Percentiles rank a stretch among this genome's conserved stretches.
phyloP scores from a whole-genome alignment of 2,797 vertebrate genomes.

The Sebastes variabilis region DNA sequence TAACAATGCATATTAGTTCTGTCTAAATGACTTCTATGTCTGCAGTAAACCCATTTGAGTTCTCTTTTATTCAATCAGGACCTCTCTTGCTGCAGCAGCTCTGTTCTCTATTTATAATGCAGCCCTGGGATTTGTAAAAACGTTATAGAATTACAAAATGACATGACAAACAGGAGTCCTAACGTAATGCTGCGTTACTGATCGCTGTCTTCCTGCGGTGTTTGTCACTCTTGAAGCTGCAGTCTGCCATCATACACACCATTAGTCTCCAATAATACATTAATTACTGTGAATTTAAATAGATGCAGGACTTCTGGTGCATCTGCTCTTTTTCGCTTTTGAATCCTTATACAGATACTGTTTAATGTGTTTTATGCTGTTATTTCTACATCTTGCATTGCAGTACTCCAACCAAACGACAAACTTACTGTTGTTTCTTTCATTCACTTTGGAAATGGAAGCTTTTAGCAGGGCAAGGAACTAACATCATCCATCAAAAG shows the following conservation, averaged over 20 bases:
- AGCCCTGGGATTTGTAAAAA: slow-evolving; percentile 46
- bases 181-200: background rate
- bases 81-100: slow-evolving; percentile 20
- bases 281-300: slow-evolving; percentile 2
- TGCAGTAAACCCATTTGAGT: slow-evolving; percentile 36
- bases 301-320: background rate
- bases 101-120: slow-evolving; percentile 30
- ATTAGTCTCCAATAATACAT: background rate
- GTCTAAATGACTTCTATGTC: slow-evolving; percentile 8
- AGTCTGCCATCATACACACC: background rate
- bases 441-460: background rate
- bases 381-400: background rate
- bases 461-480: background rate
- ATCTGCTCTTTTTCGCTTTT: background rate
- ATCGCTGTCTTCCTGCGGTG: slow-evolving; percentile 17
- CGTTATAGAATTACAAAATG: slow-evolving; percentile 42
- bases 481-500: background rate
- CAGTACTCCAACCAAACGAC: background rate
- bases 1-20: background rate
- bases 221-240: slow-evolving; percentile 15
- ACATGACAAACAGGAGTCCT: slow-evolving; percentile 31
- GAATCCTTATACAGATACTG: background rate
- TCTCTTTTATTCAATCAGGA: slow-evolving; percentile 47
- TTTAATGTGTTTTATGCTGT: background rate
- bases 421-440: background rate